phyloP scores from a whole-genome alignment of 2,113 vertebrate genomes.

The Thomomys bottae region DNA sequence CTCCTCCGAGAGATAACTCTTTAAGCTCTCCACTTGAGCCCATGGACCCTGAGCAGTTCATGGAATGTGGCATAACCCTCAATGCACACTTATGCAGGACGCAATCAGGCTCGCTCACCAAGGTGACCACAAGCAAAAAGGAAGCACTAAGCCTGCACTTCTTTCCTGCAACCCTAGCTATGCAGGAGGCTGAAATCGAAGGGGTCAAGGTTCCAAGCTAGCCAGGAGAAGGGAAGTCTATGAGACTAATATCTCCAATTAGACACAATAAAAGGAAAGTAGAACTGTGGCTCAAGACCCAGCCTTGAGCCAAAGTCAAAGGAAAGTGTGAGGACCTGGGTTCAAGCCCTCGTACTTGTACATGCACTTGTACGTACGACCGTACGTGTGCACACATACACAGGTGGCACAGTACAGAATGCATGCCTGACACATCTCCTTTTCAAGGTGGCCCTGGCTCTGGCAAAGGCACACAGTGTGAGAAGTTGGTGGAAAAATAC shows the following conservation, averaged over 20 bases:
- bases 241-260: no score
- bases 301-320: no score
- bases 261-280: no score
- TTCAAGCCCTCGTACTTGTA: no score
- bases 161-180: no score
- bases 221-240: no score
- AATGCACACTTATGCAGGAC: accelerated
- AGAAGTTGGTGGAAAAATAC: slow-evolving; percentile 90
- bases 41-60: neutral
- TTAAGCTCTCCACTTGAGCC: neutral
- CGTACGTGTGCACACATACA: no score
- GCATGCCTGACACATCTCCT: neutral
- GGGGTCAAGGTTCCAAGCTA: no score
- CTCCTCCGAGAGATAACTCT: neutral
- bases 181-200: no score
- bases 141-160: neutral
- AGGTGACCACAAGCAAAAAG: neutral
- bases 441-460: slow-evolving; percentile 93
- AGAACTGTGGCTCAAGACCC: no score
- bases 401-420: neutral
- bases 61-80: accelerated
- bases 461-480: slow-evolving; percentile 92
- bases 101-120: neutral
- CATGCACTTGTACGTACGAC: no score
- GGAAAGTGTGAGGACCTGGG: no score